Conservation (phyloP, 2,113 vertebrate species). For the Rhinolophus sinicus region DNA sequence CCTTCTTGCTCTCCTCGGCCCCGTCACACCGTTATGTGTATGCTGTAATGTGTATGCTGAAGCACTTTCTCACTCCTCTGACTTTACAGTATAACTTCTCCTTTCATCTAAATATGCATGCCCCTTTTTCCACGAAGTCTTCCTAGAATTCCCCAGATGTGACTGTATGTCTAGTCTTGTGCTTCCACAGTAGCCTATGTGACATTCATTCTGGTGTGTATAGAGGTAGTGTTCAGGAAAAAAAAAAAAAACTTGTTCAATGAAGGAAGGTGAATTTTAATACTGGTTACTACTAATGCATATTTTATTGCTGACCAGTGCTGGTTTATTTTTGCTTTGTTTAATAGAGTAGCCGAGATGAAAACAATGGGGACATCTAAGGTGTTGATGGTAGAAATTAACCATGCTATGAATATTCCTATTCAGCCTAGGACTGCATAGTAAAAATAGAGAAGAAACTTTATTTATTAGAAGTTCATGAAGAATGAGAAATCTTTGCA, state of each 20-base stretch:
- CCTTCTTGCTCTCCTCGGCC: background rate
- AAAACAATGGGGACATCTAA: background rate
- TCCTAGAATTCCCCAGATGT: background rate
- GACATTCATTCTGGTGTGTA: background rate
- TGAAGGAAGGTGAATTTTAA: background rate
- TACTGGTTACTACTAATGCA: background rate
- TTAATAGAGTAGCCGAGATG: background rate
- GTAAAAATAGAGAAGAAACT: background rate
- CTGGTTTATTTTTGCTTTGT: background rate
- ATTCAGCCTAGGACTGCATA: background rate
- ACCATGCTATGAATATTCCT: background rate
- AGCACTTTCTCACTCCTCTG: background rate
- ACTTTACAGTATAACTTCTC: background rate
- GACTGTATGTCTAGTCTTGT: background rate
- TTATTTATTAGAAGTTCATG: background rate
- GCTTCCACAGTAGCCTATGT: background rate
- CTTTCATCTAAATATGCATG: no score
- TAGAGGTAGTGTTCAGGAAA: background rate
- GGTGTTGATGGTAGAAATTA: background rate
- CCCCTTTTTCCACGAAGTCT: background rate
- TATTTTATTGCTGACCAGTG: background rate
- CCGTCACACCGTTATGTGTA: no score
- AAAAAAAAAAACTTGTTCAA: background rate
- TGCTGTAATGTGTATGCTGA: background rate
- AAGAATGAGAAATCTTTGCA: background rate